Percentiles rank a stretch among this genome's conserved stretches.
phyloP scores from a whole-genome alignment of 2,113 vertebrate species.

The Nannospalax galili region DNA sequence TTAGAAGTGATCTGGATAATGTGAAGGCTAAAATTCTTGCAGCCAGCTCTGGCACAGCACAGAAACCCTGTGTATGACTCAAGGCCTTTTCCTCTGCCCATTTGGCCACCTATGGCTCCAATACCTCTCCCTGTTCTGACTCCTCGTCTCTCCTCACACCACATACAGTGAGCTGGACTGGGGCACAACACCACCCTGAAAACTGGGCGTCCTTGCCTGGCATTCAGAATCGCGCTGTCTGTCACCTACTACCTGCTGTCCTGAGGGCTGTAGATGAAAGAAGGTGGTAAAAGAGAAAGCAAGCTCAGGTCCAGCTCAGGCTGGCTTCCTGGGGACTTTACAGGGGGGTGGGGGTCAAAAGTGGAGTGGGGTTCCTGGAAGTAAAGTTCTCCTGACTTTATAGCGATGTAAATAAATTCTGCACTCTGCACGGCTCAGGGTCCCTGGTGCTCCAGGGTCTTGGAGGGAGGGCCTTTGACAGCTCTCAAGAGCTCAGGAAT shows the following conservation, averaged over 20 bases:
- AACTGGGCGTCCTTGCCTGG: not conserved
- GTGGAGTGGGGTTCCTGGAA: not conserved
- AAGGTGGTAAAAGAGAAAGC: fast-evolving
- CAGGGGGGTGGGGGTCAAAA: fast-evolving
- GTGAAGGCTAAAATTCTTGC: fast-evolving
- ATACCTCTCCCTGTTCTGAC: not conserved
- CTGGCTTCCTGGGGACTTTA: not conserved
- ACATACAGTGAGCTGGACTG: fast-evolving
- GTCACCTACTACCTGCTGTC: fast-evolving
- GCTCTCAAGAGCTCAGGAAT: not conserved
- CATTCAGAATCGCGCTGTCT: not conserved
- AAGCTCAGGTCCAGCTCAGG: fast-evolving
- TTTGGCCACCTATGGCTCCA: too few species aligned
- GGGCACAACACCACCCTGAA: not conserved
- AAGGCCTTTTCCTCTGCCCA: too few species aligned
- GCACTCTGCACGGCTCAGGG: fast-evolving
- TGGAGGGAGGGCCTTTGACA: not conserved
- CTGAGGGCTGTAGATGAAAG: not conserved
- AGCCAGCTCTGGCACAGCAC: not conserved
- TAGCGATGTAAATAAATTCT: fast-evolving
- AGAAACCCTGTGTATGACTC: fast-evolving
- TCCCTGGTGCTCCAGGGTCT: fast-evolving
- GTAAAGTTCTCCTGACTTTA: not conserved
- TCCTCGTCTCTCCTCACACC: too few species aligned
- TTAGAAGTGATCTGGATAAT: too few species aligned